A percentile compares a stretch with the other conserved stretches of the same genome.
Evolutionary conservation across 2,888 invertebrate species (phyloP).

Genomic region (Acleris literana): DNA sequence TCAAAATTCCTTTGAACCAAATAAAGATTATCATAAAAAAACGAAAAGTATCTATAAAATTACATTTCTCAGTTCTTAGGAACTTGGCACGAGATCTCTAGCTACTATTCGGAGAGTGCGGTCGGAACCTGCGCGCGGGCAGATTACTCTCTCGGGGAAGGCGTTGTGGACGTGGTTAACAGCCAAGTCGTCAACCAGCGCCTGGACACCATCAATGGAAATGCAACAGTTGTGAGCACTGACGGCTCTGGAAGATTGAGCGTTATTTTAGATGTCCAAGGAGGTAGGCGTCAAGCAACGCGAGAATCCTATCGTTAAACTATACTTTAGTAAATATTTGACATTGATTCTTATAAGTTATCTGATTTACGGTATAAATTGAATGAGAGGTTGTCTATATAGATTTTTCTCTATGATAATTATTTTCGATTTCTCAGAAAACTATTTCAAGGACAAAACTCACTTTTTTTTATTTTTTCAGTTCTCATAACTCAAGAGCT

Average conservation of each 20-base stretch:
- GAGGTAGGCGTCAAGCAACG: conserved; percentile 52
- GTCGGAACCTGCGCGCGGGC: conserved; percentile 59
- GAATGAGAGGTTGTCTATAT: too few species aligned
- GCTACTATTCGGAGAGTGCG: conserved; percentile 58
- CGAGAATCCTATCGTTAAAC: too few species aligned
- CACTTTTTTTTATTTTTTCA: neutral
- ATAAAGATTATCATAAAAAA: neutral
- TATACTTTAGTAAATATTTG: too few species aligned
- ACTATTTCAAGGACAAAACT: too few species aligned
- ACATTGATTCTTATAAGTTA: too few species aligned
- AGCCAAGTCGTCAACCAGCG: conserved; percentile 57
- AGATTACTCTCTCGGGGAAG: conserved; percentile 46
- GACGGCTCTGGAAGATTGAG: conserved; percentile 84
- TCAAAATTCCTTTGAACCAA: too few species aligned
- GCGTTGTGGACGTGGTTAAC: conserved; percentile 53
- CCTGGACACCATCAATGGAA: conserved; percentile 52
- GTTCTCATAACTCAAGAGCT: neutral
- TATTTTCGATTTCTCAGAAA: too few species aligned
- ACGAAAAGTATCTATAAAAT: neutral
- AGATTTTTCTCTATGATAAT: too few species aligned
- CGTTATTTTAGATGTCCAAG: conserved; percentile 81
- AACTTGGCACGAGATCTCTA: conserved; percentile 62
- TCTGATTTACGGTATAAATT: too few species aligned
- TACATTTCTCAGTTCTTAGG: conserved; percentile 49
- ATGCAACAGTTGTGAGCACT: conserved; percentile 68